Percentiles rank a stretch among this genome's conserved stretches.
Evolutionary conservation across 2,888 invertebrate genomes (phyloP).

Genomic region (Latrodectus elegans): DNA sequence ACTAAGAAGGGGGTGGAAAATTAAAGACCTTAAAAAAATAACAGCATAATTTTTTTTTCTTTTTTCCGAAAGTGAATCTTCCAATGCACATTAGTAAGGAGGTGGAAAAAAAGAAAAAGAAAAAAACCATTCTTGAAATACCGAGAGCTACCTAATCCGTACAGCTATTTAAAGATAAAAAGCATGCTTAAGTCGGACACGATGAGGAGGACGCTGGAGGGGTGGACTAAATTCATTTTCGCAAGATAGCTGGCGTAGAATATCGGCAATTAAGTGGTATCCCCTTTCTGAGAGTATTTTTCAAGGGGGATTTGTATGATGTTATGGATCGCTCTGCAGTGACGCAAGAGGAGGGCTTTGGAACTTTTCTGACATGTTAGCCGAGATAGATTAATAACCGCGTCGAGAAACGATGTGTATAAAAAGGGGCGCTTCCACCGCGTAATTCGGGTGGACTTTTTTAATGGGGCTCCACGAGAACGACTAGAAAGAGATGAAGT

Average conservation of each 20-base stretch:
- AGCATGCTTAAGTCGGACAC: constrained; percentile 61
- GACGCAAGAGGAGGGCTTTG: constrained; percentile 25
- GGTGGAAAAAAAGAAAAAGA: constrained; percentile 40
- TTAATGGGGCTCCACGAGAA: constrained; percentile 17
- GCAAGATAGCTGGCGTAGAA: constrained; percentile 61
- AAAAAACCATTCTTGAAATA: constrained; percentile 55
- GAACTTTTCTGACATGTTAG: constrained; percentile 69
- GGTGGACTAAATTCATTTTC: constrained; percentile 67
- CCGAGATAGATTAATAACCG: constrained; percentile 68
- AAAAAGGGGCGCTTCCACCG: constrained; percentile 11
- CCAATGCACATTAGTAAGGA: constrained; percentile 1
- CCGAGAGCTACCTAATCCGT: constrained; percentile 67
- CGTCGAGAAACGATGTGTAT: constrained; percentile 13
- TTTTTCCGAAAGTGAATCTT: too few relatives aligned
- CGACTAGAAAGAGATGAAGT: constrained; percentile 22
- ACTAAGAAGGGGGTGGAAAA: constrained; percentile 38
- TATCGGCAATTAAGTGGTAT: constrained; percentile 68
- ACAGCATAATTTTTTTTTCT: not conserved
- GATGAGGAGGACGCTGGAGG: constrained; percentile 49
- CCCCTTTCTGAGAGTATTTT: constrained; percentile 66
- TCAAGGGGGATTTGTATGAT: constrained; percentile 66
- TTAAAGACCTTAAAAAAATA: constrained; percentile 52
- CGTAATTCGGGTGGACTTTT: constrained; percentile 35
- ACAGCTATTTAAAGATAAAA: constrained; percentile 69
- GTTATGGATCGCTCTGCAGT: constrained; percentile 58